Evolutionary conservation across 2,113 vertebrate species (phyloP).

Genomic region (Cheilinus undulatus): DNA sequence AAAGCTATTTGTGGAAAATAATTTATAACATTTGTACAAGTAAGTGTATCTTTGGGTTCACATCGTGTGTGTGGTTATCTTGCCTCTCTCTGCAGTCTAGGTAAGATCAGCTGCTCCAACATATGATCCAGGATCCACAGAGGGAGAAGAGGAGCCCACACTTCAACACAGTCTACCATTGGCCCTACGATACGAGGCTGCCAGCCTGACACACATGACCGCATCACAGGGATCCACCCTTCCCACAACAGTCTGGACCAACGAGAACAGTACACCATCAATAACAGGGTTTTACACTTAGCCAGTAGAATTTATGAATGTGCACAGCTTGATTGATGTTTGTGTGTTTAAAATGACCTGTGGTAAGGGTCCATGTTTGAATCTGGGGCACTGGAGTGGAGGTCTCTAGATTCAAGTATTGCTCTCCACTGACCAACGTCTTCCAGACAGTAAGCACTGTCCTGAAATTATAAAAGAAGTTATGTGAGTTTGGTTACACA

Average conservation of each 20-base stretch:
- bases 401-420: conserved; percentile 91
- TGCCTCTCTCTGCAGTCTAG: conserved; percentile 96
- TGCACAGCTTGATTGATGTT: background rate
- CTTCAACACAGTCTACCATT: conserved; percentile 96
- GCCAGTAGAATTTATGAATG: background rate
- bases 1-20: background rate
- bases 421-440: conserved; percentile 93
- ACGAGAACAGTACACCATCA: conserved; percentile 10
- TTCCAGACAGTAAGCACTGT: conserved; percentile 89
- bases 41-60: background rate
- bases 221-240: conserved; percentile 93
- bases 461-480: conserved; percentile 78
- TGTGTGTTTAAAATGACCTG: conserved; percentile 78
- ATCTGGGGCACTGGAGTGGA: conserved; percentile 89
- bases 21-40: background rate
- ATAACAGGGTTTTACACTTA: background rate
- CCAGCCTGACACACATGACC: conserved; percentile 88
- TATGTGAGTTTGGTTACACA: background rate
- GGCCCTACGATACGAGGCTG: conserved; percentile 92
- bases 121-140: conserved; percentile 94
- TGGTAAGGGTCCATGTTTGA: conserved; percentile 94
- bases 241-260: conserved; percentile 92
- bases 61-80: background rate
- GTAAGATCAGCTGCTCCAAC: conserved; percentile 95
- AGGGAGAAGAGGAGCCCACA: conserved; percentile 91